Evolutionary conservation across 2,888 invertebrate genomes (phyloP).

Genomic region (Drosophila longiperda): DNA sequence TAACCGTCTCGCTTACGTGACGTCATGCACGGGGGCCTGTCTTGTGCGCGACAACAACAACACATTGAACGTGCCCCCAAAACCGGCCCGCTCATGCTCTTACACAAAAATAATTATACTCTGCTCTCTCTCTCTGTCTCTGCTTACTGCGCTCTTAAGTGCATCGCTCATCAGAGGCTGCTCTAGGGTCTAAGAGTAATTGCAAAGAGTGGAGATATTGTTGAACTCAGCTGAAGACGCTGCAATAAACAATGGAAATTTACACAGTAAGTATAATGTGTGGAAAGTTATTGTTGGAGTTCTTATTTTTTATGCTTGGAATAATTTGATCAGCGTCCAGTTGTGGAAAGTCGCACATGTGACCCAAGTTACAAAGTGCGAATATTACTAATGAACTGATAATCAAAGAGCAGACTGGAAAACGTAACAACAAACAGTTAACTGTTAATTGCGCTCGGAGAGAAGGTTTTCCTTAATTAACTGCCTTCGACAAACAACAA

Average conservation of each 20-base stretch:
- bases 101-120: slow-evolving; percentile 10
- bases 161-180: slow-evolving; percentile 39
- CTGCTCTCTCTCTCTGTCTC: slow-evolving; percentile 14
- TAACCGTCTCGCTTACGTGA: slow-evolving; percentile 72
- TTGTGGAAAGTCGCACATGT: slow-evolving; percentile 64
- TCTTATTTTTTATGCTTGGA: not conserved
- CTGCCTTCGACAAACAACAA: not conserved
- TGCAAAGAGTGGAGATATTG: slow-evolving; percentile 7
- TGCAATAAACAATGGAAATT: slow-evolving; percentile 25
- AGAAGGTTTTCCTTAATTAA: not conserved
- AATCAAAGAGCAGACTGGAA: slow-evolving; percentile 30
- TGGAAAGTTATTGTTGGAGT: slow-evolving; percentile 6
- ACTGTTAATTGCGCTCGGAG: not conserved
- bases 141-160: slow-evolving; percentile 55
- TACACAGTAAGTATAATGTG: slow-evolving; percentile 1
- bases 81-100: slow-evolving; percentile 57
- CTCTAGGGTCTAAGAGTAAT: slow-evolving; percentile 5
- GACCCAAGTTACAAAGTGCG: slow-evolving; percentile 60
- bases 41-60: slow-evolving; percentile 40
- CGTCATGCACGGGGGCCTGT: slow-evolving; percentile 81
- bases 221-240: slow-evolving; percentile 6
- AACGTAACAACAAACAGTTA: slow-evolving; percentile 28
- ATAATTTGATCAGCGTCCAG: slow-evolving; percentile 10
- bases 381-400: slow-evolving; percentile 54
- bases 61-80: slow-evolving; percentile 69